These are phyloP conservation scores for Leptodirus hochenwartii DNA, from an alignment of 2,888 invertebrate species.

Conservation along the genomic window DNA sequence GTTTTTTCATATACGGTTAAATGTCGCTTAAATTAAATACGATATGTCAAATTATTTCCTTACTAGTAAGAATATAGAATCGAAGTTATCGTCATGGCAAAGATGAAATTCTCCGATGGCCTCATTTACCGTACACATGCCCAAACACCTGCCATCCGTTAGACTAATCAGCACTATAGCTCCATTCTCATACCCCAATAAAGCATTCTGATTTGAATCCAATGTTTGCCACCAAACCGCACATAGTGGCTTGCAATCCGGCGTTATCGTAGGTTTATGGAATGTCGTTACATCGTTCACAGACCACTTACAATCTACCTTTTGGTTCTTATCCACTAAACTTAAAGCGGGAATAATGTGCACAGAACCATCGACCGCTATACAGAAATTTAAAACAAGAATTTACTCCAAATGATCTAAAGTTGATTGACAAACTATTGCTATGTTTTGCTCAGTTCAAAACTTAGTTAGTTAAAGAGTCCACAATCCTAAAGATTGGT, in stretches of 20 bases:
- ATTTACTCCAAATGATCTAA: background rate
- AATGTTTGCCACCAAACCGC: conserved; percentile 64
- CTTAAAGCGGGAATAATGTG: conserved; percentile 41
- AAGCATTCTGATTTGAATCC: conserved; percentile 48
- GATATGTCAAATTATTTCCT: conserved; percentile 18
- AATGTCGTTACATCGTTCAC: conserved; percentile 36
- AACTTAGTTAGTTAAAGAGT: too few relatives aligned
- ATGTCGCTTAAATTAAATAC: too few relatives aligned
- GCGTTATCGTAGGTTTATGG: conserved; percentile 22
- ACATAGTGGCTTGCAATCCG: conserved; percentile 34
- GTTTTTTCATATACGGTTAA: too few relatives aligned
- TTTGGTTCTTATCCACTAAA: conserved; percentile 33
- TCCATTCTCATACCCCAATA: conserved; percentile 49
- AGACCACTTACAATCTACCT: conserved; percentile 38
- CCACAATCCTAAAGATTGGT: too few relatives aligned
- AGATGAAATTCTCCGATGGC: conserved; percentile 44
- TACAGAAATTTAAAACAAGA: conserved; percentile 16
- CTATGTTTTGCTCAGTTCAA: too few relatives aligned
- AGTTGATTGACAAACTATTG: too few relatives aligned
- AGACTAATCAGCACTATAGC: conserved; percentile 45
- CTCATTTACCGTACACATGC: conserved; percentile 43
- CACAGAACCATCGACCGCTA: conserved; percentile 36
- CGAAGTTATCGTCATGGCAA: conserved; percentile 52
- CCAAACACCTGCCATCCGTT: conserved; percentile 46
- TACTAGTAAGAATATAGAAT: conserved; percentile 44